Percentiles rank a stretch among this genome's conserved stretches.
phyloP scores from a whole-genome alignment of 2,113 vertebrate genomes.

The Merops nubicus region DNA sequence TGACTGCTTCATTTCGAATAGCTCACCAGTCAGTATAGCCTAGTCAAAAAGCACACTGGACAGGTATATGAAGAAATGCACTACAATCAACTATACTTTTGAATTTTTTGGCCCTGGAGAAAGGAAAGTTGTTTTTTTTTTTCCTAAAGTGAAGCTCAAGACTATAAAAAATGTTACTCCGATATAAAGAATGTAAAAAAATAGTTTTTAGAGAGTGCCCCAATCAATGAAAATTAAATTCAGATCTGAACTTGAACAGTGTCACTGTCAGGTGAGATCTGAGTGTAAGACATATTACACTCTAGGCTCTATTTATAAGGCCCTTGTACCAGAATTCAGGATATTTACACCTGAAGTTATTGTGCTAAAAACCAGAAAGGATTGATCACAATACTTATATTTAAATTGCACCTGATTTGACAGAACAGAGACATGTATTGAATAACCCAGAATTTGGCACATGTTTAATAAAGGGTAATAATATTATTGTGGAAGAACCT shows the following conservation, averaged over 20 bases:
- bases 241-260: not conserved
- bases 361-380: not conserved
- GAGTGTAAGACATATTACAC: not conserved
- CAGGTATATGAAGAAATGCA: not conserved
- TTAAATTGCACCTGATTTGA: not conserved
- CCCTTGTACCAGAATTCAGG: not conserved
- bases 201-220: not conserved
- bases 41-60: not conserved
- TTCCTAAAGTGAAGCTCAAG: not conserved
- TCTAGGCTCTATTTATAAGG: not conserved
- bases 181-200: not conserved
- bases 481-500: not conserved
- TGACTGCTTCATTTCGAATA: constrained; percentile 29
- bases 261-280: not conserved
- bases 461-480: not conserved
- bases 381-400: not conserved
- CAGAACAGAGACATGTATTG: not conserved
- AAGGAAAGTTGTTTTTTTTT: no score
- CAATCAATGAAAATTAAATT: not conserved
- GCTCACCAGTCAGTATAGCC: not conserved
- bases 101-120: not conserved
- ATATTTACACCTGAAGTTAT: not conserved
- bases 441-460: not conserved
- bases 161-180: not conserved
- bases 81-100: not conserved